Conservation (phyloP, 2,888 invertebrate species). For the Lumbricus terrestris region DNA sequence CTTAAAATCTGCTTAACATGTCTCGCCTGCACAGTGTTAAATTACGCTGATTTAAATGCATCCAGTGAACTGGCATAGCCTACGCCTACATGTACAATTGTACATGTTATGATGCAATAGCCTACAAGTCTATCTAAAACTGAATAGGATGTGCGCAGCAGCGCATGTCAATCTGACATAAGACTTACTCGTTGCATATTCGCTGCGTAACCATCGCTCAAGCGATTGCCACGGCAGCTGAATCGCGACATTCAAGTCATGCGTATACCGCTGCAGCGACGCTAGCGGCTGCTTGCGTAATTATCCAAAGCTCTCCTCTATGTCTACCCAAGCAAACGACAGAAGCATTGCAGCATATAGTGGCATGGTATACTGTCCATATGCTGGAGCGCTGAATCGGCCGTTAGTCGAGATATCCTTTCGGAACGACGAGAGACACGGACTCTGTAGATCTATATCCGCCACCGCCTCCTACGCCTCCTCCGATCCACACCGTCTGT, state of each 20-base stretch:
- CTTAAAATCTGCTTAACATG: background rate
- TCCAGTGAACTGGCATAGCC: too few species aligned
- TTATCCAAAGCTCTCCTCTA: background rate
- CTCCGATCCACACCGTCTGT: background rate
- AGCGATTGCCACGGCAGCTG: too few species aligned
- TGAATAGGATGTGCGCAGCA: background rate
- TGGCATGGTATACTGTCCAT: background rate
- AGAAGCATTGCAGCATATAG: background rate
- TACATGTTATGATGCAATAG: background rate
- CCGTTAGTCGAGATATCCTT: background rate
- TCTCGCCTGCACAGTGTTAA: background rate
- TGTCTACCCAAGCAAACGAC: background rate
- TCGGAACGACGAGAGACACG: background rate
- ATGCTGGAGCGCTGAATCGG: background rate
- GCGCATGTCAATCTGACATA: background rate
- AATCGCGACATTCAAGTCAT: background rate
- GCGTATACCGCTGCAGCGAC: background rate
- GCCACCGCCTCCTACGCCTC: background rate
- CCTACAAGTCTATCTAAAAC: background rate
- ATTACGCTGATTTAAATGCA: background rate
- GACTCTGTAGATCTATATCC: background rate
- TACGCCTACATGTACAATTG: too few species aligned
- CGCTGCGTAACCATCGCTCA: background rate
- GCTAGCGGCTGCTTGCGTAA: background rate
- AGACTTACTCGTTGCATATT: too few species aligned